phyloP scores from a whole-genome alignment of 2,113 vertebrate genomes.

The Elephantulus edwardii region DNA sequence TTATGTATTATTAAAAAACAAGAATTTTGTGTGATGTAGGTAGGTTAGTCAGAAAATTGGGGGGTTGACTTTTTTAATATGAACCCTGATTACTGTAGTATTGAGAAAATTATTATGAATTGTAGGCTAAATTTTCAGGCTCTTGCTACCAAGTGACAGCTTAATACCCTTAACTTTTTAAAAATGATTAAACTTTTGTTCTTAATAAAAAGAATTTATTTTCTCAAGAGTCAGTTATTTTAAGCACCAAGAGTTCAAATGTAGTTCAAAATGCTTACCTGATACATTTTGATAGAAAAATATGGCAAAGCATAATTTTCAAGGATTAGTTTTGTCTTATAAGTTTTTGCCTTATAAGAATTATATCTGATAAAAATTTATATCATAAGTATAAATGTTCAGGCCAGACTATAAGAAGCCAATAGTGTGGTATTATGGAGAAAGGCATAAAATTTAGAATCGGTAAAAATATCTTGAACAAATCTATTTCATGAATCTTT shows the following conservation, averaged over 20 bases:
- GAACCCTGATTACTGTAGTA: neutral
- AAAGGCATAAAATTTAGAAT: neutral
- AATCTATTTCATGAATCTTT: neutral
- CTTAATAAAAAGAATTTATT: conserved; percentile 60
- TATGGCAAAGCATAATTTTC: conserved; percentile 52
- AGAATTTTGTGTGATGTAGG: neutral
- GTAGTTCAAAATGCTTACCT: conserved; percentile 73
- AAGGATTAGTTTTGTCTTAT: conserved; percentile 55
- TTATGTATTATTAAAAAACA: neutral
- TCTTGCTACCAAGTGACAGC: neutral
- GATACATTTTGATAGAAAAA: conserved; percentile 44
- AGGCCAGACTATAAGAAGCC: neutral
- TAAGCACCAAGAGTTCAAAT: conserved; percentile 66
- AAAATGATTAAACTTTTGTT: conserved; percentile 68
- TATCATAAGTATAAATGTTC: neutral
- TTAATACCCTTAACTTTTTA: conserved; percentile 52
- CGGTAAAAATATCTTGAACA: neutral
- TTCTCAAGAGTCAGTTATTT: conserved; percentile 67
- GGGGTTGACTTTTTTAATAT: neutral
- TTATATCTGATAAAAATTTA: conserved; percentile 1
- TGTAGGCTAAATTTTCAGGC: neutral
- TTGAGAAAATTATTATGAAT: neutral
- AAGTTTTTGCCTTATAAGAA: neutral
- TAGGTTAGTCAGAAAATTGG: neutral
- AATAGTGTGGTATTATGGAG: neutral